Conservation (phyloP, 1,140 invertebrate species). For the Drosophila kikkawai region DNA sequence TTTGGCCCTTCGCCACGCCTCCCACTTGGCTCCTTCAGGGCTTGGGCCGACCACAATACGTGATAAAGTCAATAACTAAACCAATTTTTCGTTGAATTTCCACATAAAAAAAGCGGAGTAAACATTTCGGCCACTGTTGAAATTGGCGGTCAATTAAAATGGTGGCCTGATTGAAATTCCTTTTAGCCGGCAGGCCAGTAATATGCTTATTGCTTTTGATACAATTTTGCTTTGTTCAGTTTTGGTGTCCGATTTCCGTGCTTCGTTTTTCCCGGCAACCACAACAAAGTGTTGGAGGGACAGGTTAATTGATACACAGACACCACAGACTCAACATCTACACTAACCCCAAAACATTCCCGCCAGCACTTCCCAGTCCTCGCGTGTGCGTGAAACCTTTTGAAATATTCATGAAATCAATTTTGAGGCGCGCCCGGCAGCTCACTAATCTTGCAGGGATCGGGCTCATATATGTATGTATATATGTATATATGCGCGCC, state of each 20-base stretch:
- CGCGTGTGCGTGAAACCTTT: conserved; percentile 63
- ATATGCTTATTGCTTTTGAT: conserved; percentile 34
- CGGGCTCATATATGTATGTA: conserved; percentile 15
- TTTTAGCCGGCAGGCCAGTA: conserved; percentile 5
- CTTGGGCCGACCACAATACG: conserved; percentile 54
- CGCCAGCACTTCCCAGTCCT: background rate
- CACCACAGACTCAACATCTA: conserved; percentile 47
- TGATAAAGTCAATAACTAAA: conserved; percentile 71
- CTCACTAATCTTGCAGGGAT: conserved; percentile 44
- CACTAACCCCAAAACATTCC: background rate
- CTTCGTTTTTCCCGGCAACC: conserved; percentile 46
- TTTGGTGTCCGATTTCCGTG: background rate
- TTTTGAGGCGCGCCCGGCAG: conserved; percentile 49
- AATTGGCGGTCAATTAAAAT: conserved; percentile 69
- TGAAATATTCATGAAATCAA: conserved; percentile 83
- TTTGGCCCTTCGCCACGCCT: conserved; percentile 9
- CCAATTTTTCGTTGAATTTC: conserved; percentile 49
- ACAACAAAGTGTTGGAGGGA: conserved; percentile 72
- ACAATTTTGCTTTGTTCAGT: conserved; percentile 11
- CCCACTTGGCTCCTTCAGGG: background rate
- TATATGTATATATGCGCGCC: background rate
- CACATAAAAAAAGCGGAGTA: background rate
- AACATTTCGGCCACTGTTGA: conserved; percentile 10
- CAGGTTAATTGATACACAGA: conserved; percentile 76
- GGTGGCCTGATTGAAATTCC: conserved; percentile 35